Base-by-base conservation (phyloP, 1,140 invertebrate species). In the Heliconius melpomene region DNA sequence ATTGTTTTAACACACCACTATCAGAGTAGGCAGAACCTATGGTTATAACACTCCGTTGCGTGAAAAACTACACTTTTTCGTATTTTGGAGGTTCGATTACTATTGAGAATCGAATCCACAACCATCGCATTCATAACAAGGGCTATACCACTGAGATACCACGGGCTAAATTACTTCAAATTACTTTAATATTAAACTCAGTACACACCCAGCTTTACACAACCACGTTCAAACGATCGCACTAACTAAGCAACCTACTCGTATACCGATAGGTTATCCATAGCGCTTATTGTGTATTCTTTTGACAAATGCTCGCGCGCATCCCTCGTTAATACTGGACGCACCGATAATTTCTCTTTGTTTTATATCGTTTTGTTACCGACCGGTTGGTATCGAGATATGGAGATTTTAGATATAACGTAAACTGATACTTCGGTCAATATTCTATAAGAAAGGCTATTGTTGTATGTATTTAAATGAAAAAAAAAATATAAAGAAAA, bases 251-350 rank as follows among this genome's bases (percentile, higher is more conserved):
- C 87, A 86, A 89, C 89, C 89, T 90, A 36, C 32, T 36, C 32
- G 32, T 36, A 91, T 92, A 16, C 40, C 40, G 13, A 46, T 46
- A 83, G 88, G 90, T 91, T 89, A 92, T 92, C 88, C 89, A 92
- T 91, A 89, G 90, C 86, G 87, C 84, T 89, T 87, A 92, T 91
- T 91, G 89, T 92, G 84, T 89, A 90, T 88, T 87, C 88, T 89
- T 89, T 90, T 91, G 90, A 92, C 88, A 92, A 92, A 92, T 91
- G 88, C 83, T 75, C 82, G 73, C 78, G 83, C 82, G 84, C 85
- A 85, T 79, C 83, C 75, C 86, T 89, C 85, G 86, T 89, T 91
- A 90, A 90, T 91, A 85, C 79, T 75, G n/a, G 83, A 83, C 84
- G 81, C 83, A 85, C 82, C 86, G 84, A 87, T 87, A 87, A 88